phyloP scores from a whole-genome alignment of 2,888 invertebrate genomes.

The Drosophila recens region DNA sequence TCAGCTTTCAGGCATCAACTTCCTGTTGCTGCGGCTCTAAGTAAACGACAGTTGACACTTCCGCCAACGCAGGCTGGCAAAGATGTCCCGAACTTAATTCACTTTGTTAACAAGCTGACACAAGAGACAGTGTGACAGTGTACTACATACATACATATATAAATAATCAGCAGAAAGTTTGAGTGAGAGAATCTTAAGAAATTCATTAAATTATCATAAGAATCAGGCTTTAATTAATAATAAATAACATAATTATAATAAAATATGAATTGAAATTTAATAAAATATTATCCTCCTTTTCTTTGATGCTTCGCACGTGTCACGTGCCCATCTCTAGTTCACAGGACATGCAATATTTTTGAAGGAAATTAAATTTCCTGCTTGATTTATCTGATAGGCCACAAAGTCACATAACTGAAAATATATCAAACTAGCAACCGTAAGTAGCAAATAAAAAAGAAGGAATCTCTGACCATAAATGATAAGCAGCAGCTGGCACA shows the following conservation, averaged over 20 bases:
- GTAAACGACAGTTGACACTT: slow-evolving; percentile 39
- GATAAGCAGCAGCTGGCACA: slow-evolving; percentile 15
- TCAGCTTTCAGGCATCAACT: slow-evolving; percentile 17
- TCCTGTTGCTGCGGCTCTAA: slow-evolving; percentile 15
- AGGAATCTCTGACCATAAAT: slow-evolving; percentile 19
- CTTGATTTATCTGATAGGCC: slow-evolving; percentile 11
- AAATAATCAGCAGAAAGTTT: not conserved
- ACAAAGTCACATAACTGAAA: not conserved
- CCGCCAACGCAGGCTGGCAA: slow-evolving; percentile 7
- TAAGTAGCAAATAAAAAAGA: not conserved
- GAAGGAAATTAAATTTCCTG: slow-evolving; percentile 20
- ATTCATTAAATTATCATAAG: not conserved
- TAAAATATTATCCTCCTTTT: not conserved
- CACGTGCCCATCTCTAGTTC: slow-evolving; percentile 5
- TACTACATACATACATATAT: not conserved
- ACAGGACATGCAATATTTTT: slow-evolving; percentile 16
- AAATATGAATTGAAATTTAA: not conserved
- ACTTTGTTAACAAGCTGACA: slow-evolving; percentile 21
- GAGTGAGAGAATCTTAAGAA: too few species aligned
- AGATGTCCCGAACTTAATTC: slow-evolving; percentile 15
- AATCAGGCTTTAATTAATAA: not conserved
- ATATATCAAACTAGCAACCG: not conserved
- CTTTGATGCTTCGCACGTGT: not conserved
- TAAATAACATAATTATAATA: not conserved
- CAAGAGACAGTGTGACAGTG: not conserved